Evolutionary conservation across 2,797 vertebrate species (phyloP), one percentile per base, ranked within the genome.

Genomic region (Passerculus sandwichensis): DNA sequence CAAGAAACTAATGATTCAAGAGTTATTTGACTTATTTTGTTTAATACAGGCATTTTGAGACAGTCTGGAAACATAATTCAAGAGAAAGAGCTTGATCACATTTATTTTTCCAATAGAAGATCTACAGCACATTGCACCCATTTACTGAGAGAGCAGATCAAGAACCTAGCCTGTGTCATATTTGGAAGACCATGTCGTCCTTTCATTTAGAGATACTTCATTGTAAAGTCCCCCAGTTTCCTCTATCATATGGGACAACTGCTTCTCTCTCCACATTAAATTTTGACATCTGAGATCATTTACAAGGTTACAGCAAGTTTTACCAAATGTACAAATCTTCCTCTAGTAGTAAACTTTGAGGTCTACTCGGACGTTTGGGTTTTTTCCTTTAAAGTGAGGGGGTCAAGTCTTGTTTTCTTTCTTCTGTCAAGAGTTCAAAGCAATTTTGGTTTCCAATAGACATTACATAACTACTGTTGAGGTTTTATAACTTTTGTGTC

Each of bases 371-470:
- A 79, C 66, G 8, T 30, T 34, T 25, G 29, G 9, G 5, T 8
- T 26, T 44, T 70, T 40, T 53, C 51, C 11, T 26, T 20, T 8
- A 5, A 75, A 51, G 13, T 57, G 20, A 27, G 2, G 11, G 66
- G 25, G 25, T 16, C 2, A 47, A 13, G 4, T 71, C 59, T 44
- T 62, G 4, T 51, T 81, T 2, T 21, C 8, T 79, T 61, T 14
- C 13, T 74, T 9, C n/a, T 34, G 29, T 48, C 32, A 79, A 15
- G 26, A 60, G 10, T 76, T 75, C 25, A 76, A 91, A 94, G 75
- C 4, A 59, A 20, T 61, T 91, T 92, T 83, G 45, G 89, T 74
- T 94, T 93, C 44, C 86, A 93, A 81, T 60, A 62, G 47, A 62
- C 23, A 54, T 73, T 82, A 9, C 53, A 13, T 56, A 84, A 51